Evolutionary conservation across 2,113 vertebrate genomes (phyloP).

Genomic region (Synchiropus splendidus): DNA sequence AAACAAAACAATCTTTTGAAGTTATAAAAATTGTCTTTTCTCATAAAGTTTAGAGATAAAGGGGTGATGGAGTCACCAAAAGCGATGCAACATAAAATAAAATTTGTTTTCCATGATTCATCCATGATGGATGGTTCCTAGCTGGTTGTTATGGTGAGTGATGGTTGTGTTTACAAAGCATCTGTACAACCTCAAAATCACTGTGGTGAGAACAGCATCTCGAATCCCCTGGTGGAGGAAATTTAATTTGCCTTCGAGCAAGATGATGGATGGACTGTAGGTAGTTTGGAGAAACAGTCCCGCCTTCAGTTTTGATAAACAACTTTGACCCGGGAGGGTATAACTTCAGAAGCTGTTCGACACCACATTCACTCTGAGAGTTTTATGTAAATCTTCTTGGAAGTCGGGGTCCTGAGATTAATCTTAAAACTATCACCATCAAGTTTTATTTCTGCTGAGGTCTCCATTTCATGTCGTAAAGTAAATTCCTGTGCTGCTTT

Average conservation of each 20-base stretch:
- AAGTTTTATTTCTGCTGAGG: constrained; percentile 8
- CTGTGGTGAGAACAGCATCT: constrained; percentile 23
- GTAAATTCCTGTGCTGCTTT: constrained; percentile 14
- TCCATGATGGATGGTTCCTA: background rate
- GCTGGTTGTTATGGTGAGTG: background rate
- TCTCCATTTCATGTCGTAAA: constrained; percentile 2
- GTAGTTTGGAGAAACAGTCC: constrained; percentile 40
- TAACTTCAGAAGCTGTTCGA: constrained; percentile 8
- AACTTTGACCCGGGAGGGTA: constrained; percentile 31
- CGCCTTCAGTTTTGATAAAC: constrained; percentile 45
- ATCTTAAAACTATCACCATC: constrained; percentile 5
- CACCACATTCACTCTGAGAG: constrained; percentile 1
- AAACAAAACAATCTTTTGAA: too few species aligned
- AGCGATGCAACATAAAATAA: too few species aligned
- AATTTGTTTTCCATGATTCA: too few species aligned
- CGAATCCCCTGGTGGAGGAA: constrained; percentile 17
- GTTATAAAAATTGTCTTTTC: too few species aligned
- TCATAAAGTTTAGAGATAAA: too few species aligned
- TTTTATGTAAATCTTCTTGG: constrained; percentile 3
- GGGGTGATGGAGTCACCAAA: too few species aligned
- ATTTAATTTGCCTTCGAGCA: constrained; percentile 26
- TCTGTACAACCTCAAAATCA: constrained; percentile 44
- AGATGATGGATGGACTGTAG: constrained; percentile 46
- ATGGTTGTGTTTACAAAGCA: constrained; percentile 12
- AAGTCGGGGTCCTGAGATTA: constrained; percentile 1